phyloP scores from a whole-genome alignment of 2,113 vertebrate genomes.

The Jacana jacana region DNA sequence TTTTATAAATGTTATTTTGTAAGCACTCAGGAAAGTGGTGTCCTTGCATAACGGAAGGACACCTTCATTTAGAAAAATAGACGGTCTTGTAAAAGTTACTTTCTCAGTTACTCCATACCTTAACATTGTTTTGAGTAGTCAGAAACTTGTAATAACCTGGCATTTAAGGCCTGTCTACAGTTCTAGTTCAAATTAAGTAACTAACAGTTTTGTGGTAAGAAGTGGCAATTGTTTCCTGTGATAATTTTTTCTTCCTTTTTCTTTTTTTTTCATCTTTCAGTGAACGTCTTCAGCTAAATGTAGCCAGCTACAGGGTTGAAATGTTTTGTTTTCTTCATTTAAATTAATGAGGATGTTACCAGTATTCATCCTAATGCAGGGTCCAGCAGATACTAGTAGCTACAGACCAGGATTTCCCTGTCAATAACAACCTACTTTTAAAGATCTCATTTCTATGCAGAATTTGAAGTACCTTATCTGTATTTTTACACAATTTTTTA shows the following conservation, averaged over 20 bases:
- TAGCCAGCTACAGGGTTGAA: neutral
- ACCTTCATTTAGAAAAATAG: neutral
- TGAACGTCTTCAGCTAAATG: neutral
- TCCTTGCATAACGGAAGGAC: neutral
- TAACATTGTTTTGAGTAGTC: neutral
- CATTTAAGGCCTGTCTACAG: neutral
- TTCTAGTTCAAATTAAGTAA: neutral
- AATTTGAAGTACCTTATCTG: neutral
- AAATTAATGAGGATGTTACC: neutral
- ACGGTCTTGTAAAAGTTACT: neutral
- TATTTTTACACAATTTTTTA: slow-evolving; percentile 11
- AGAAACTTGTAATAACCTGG: neutral
- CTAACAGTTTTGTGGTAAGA: neutral
- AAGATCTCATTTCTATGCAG: neutral
- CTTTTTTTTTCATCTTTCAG: neutral
- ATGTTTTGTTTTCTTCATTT: neutral
- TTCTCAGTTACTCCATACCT: neutral
- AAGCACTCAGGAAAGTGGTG: neutral
- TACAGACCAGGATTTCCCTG: neutral
- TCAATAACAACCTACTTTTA: neutral
- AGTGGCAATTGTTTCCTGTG: neutral
- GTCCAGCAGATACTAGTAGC: neutral
- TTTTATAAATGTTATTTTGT: neutral
- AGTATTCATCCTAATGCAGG: neutral
- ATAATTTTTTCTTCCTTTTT: neutral